Base-by-base conservation (phyloP, 2,888 invertebrate genomes). In the Chloroclystis v-ata region DNA sequence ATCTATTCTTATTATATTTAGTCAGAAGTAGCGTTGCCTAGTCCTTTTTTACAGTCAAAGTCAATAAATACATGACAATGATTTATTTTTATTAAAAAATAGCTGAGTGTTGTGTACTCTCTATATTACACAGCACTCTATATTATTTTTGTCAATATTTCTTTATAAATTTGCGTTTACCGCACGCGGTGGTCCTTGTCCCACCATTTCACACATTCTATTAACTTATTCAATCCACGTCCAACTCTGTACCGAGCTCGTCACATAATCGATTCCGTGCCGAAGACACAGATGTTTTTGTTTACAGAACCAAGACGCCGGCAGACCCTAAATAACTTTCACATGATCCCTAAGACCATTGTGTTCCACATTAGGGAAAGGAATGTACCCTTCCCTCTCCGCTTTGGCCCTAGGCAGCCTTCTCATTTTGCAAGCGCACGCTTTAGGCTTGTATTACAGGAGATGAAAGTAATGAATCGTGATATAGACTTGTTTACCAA, bases 281-380 rank as follows among this genome's bases (percentile, higher is more conserved):
- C 28, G 7, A 13, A 32, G 32, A 16, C 37, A 29, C n/a, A 43
- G 37, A 42, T 53, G 54, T 51, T 59, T 59, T 56, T 59, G 56
- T 56, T 42, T 37, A 44, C 51, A 50, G 49, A 58, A 37, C 43
- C 28, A 13, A 41, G 13, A 25, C 12, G 29, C 38, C 42, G 35
- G 60, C 52, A 56, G 59, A 59, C 61, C 67, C 56, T 51, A 65
- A 69, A 73, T 74, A 78, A 73, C 78, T 70, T 73, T 73, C 72
- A 64, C 72, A 68, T 71, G 67, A 69, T 69, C 75, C 71, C 68
- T 72, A 74, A 67, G 63, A 59, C 63, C 80, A 85, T 85, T 85
- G 85, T 85, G 65, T 83, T 82, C 86, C 84, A 77, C 78, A 79
- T 85, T 82, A 80, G 86, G 86, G 75, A 78, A 76, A 79, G 78